These are phyloP conservation scores for Brachystomella parvula DNA, from an alignment of 1,140 invertebrate genomes.

Conservation along the genomic window DNA sequence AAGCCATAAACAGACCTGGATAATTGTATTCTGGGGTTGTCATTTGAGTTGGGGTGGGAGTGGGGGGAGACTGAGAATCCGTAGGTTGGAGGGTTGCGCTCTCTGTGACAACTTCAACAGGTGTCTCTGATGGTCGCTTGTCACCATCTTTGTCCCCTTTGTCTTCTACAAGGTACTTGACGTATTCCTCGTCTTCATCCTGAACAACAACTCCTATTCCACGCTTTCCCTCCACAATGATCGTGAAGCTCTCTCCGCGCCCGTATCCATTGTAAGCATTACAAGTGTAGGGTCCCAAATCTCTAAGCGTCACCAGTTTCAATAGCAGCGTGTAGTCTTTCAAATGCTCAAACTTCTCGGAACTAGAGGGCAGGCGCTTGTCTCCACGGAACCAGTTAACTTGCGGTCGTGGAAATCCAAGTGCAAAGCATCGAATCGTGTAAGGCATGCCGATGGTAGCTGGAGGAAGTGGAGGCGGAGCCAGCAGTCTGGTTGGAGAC, in stretches of 20 bases:
- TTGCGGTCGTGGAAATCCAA: constrained; percentile 67
- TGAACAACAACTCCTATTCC: constrained; percentile 51
- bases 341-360: constrained; percentile 61
- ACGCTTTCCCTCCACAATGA: constrained; percentile 57
- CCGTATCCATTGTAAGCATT: constrained; percentile 76
- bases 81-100: neutral
- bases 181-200: constrained; percentile 40
- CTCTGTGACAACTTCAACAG: neutral
- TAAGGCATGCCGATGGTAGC: constrained; percentile 2
- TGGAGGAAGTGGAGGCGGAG: neutral
- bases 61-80: constrained; percentile 27
- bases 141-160: neutral
- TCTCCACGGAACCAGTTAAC: constrained; percentile 82
- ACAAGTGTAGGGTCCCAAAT: constrained; percentile 53
- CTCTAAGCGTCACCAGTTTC: constrained; percentile 56
- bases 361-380: constrained; percentile 60
- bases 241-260: constrained; percentile 62
- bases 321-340: constrained; percentile 66
- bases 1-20: constrained; percentile 28
- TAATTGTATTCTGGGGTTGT: neutral
- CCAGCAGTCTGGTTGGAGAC: neutral
- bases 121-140: neutral
- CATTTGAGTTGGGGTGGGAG: neutral
- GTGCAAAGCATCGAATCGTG: constrained; percentile 64
- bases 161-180: constrained; percentile 31